These are phyloP conservation scores for Ericerus pela DNA, from an alignment of 1,140 invertebrate species.

Conservation along the genomic window DNA sequence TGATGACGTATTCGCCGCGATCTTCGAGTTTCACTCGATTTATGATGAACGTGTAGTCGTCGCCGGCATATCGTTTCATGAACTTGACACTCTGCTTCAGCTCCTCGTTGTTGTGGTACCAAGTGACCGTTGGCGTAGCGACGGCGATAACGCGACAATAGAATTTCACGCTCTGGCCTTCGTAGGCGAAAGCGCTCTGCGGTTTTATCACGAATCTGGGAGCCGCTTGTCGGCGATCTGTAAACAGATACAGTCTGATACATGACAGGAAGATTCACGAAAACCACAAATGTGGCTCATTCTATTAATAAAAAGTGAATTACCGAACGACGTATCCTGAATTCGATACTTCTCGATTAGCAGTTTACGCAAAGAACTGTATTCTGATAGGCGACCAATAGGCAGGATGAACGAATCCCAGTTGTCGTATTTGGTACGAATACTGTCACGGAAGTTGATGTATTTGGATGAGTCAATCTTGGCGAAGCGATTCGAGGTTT, in stretches of 20 bases:
- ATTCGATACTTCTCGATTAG: conserved; percentile 94
- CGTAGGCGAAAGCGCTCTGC: conserved; percentile 84
- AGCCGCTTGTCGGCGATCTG: conserved; percentile 89
- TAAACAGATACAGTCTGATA: too few relatives aligned
- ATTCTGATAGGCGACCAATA: conserved; percentile 91
- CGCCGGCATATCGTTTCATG: conserved; percentile 93
- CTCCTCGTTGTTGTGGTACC: conserved; percentile 86
- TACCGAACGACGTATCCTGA: conserved; percentile 85
- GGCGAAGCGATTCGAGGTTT: conserved; percentile 46
- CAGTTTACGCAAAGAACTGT: conserved; percentile 90
- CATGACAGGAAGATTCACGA: too few relatives aligned
- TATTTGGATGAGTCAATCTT: conserved; percentile 69
- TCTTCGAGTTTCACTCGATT: conserved; percentile 89
- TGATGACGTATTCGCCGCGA: conserved; percentile 90
- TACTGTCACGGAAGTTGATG: conserved; percentile 68
- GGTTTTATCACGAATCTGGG: conserved; percentile 96
- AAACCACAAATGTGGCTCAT: too few relatives aligned
- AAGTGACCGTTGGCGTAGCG: conserved; percentile 84
- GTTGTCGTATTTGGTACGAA: conserved; percentile 69
- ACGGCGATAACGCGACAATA: conserved; percentile 91
- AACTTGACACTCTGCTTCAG: conserved; percentile 96
- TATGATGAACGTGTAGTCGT: conserved; percentile 95
- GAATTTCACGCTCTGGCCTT: conserved; percentile 94
- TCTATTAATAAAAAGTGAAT: conserved; percentile 25
- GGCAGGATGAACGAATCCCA: conserved; percentile 87